Evolutionary conservation across 1,140 invertebrate genomes (phyloP), one percentile per base, ranked within the genome.

Genomic region (Drosophila saltans): DNA sequence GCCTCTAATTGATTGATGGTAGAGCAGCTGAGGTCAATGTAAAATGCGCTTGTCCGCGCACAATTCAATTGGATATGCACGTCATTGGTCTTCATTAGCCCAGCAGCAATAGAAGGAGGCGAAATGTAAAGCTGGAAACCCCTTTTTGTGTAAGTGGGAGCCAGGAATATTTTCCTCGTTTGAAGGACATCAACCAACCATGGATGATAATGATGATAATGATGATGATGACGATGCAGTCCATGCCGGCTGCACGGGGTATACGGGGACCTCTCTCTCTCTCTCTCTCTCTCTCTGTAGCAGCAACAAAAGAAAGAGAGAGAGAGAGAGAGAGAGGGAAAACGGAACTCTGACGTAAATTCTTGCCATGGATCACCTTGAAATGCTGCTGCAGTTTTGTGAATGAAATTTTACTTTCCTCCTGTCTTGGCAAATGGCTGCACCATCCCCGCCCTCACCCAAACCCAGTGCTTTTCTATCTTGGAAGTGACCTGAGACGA

Each of bases 351-450:
- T 75, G 72, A 75, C 72, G 72, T 72, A 62, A 58, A 69, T 59
- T 16, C 8, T 59, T 24, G 48, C 24, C 41, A 52, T 41, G 45
- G 56, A 33, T 72, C 39, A 75, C 82, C 82, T 85, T 85, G 82
- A 76, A 82, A 69, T 63, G 36, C 64, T 81, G 45, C 57, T 81
- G 81, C 79, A 68, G 69, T 82, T 85, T 85, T 85, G 75, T 85
- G 83, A 85, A 85, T 85, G 82, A 85, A 85, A 75, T 59, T 77
- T 58, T 40, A 5, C 24, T 57, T 40, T 58, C 36, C 48, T 33
- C 63, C 21, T 62, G 40, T 66, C 33, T 36, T 36, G 33, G 6
- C 33, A 36, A 7, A 7, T 36, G 28, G 58, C 63, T 24, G 56
- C 7, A 21, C 43, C 43, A 3, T 2, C 16, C 16, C 43, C 43